Percentiles rank a stretch among this genome's conserved stretches.
phyloP scores from a whole-genome alignment of 92 coral and sea anemone genomes.

The Siderastrea radians region DNA sequence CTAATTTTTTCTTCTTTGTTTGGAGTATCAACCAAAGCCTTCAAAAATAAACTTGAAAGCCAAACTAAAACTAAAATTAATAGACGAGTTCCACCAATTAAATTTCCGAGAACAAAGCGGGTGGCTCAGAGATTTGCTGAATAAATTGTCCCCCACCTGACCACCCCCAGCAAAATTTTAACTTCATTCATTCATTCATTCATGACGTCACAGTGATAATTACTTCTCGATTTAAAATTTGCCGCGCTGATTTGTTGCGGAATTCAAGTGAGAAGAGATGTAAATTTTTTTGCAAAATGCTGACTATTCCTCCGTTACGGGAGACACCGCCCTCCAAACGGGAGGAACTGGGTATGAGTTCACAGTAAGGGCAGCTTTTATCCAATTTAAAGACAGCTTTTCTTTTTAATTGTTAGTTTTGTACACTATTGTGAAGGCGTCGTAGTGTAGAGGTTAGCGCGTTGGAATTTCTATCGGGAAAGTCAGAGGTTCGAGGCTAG shows the following conservation, averaged over 20 bases:
- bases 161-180: not conserved
- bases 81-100: too few relatives aligned
- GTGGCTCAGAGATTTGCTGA: too few relatives aligned
- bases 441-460: too few relatives aligned
- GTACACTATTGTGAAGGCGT: too few relatives aligned
- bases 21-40: too few relatives aligned
- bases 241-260: not conserved
- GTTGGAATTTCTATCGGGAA: too few relatives aligned
- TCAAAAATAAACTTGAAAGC: too few relatives aligned
- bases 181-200: not conserved
- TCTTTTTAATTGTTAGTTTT: not conserved
- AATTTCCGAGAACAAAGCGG: too few relatives aligned
- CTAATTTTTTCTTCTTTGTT: too few relatives aligned
- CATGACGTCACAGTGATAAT: not conserved
- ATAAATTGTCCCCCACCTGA: not conserved
- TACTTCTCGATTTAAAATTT: not conserved
- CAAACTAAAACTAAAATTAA: too few relatives aligned
- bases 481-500: too few relatives aligned
- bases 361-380: not conserved
- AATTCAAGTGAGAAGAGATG: not conserved
- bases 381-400: not conserved
- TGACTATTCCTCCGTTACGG: constrained; percentile 9
- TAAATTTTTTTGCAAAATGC: not conserved
- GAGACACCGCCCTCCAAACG: not conserved
- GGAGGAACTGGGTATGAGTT: not conserved